Evolutionary conservation across 1,140 invertebrate species (phyloP), one percentile per base, ranked within the genome.

Genomic region (Marisa cornuarietis): DNA sequence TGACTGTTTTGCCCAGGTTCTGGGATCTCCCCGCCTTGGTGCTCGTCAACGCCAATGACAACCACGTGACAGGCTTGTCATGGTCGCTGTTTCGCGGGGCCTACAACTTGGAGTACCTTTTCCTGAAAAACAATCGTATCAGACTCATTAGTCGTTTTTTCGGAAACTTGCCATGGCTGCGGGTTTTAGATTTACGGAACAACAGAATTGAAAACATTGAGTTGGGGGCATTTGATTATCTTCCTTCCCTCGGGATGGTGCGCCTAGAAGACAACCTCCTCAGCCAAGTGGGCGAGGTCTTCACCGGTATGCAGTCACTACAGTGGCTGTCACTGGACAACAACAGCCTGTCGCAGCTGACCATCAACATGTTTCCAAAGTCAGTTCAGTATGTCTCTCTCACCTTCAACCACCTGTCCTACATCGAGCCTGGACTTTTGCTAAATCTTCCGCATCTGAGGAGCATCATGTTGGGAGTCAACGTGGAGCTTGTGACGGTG

Each of bases 371-470:
- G 77, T 75, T 71, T 78, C 26, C 74, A 16, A 11, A 42, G 20
- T 78, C 81, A 14, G 58, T 85, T 13, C 68, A 65, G 24, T 54
- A 69, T 16, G 61, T 85, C 31, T 77, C 82, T 18, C 31, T 85
- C 7, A 63, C 75, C 22, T 18, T 74, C 18, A 85, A 85, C 75
- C 26, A 49, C 5, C 78, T 85, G 26, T 22, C 65, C 20, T 65
- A 71, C 79, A 0, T 77, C 54, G 75, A 77, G 31, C 65, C 63
- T 6, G 8, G 31, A 9, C 42, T 77, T 3, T 77, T 77, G 42
- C 10, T 68, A 7, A 24, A 22, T 24, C 42, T 68, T 31, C 75
- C 63, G 18, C 6, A 5, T 31, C 75, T 77, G 9, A 66, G 9
- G 6, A 22, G 18, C 42, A 31, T 77, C 65, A 66, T 51, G 31